Base-by-base conservation (phyloP, 1,140 invertebrate species). In the Neodiprion virginianus region DNA sequence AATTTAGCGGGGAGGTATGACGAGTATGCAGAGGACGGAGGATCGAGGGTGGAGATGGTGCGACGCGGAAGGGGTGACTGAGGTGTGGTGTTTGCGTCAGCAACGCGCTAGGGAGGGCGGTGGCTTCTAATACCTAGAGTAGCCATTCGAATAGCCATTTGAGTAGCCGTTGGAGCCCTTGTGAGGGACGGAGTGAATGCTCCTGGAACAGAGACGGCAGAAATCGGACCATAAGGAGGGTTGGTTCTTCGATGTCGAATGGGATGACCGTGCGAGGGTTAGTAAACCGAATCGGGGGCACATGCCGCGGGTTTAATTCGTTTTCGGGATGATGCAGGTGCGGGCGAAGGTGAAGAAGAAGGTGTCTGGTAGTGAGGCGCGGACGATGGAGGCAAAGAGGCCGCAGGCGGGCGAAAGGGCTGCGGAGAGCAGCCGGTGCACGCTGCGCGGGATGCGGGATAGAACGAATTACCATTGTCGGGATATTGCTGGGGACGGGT, bases 161-260 rank as follows among this genome's bases (percentile, higher is more conserved):
- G 87, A 87, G 86, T 88, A 88, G 85, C 87, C 86, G 86, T 88
- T 88, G 86, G 87, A 88, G 81, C 88, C 87, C 86, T 89, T 88
- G 88, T 87, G 88, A 81, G 87, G 86, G 86, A 88, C 87, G 82
- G 87, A 88, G 81, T 89, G 88, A 88, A 89, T 89, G 86, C 88
- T 88, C 86, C 88, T 89, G 87, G 86, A 89, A 88, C 87, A 89
- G 81, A 89, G 84, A 88, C 87, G 76, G 82, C 83, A 80, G 84
- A 86, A 89, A 87, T 82, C 83, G 83, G 85, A 81, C 85, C 82
- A 83, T 87, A 80, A 88, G 83, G 87, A 86, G 81, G 79, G 78
- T 79, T 77, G 74, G 72, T 76, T 75, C 50, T 73, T 61, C 11
- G 11, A 40, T 61, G 53, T 14, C 11, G n/a, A 61, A 5, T 14